phyloP scores from a whole-genome alignment of 2,113 vertebrate genomes.

The Desmodus rotundus region DNA sequence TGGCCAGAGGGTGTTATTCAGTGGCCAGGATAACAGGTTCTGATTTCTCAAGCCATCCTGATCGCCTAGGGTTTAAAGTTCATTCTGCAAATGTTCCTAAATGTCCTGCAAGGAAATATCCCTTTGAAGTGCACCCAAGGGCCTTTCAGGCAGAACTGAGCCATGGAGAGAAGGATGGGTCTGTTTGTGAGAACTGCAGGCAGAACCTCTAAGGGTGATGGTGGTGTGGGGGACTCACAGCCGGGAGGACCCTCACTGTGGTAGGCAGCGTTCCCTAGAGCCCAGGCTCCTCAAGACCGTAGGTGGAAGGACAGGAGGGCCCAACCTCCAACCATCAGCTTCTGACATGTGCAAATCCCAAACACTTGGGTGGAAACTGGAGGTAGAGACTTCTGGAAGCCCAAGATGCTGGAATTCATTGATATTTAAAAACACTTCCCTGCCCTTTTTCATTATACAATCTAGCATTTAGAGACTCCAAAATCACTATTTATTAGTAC shows the following conservation, averaged over 20 bases:
- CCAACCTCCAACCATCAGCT: neutral
- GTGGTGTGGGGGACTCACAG: rapidly evolving
- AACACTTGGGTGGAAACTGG: neutral
- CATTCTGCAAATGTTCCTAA: neutral
- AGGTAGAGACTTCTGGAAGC: constrained; percentile 51
- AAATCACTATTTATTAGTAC: constrained; percentile 54
- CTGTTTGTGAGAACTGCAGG: no score
- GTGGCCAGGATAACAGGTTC: neutral
- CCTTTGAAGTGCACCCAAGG: neutral
- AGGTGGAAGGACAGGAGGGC: neutral
- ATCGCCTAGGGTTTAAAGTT: no score
- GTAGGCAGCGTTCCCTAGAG: neutral
- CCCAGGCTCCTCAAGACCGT: neutral
- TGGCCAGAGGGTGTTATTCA: neutral
- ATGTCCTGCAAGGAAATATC: rapidly evolving
- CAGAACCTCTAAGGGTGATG: no score
- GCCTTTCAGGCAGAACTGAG: neutral
- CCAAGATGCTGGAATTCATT: constrained; percentile 65
- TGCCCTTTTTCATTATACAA: constrained; percentile 66
- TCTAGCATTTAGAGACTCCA: constrained; percentile 71
- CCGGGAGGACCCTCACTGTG: neutral
- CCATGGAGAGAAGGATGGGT: rapidly evolving
- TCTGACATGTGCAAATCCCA: neutral
- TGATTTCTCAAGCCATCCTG: neutral
- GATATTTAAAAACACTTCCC: constrained; percentile 64